Percentiles rank a stretch among this genome's conserved stretches.
Evolutionary conservation across 2,113 vertebrate genomes (phyloP).

Genomic region (Oxygymnocypris stewartii): DNA sequence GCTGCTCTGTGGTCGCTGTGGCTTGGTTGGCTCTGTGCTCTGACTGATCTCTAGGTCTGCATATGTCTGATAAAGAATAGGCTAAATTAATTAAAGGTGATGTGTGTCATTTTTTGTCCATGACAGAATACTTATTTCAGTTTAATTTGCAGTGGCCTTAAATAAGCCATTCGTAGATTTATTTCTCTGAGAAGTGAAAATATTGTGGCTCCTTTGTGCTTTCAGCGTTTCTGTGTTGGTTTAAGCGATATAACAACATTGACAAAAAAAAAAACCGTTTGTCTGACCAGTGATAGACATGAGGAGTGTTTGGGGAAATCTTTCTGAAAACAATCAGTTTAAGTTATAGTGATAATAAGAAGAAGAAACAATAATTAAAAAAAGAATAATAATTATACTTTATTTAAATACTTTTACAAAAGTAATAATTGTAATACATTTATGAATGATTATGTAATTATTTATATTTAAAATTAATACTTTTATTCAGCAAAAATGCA

Average conservation of each 20-base stretch:
- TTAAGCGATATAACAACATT: neutral
- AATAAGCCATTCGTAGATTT: neutral
- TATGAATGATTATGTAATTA: neutral
- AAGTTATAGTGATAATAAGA: too few species aligned
- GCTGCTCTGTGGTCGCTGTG: conserved; percentile 24
- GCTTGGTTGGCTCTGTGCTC: neutral
- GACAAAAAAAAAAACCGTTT: neutral
- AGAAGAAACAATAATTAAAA: too few species aligned
- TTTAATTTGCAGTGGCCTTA: neutral
- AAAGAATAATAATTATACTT: too few species aligned
- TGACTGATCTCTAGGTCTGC: conserved; percentile 26
- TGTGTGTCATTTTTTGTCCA: neutral
- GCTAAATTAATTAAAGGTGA: conserved; percentile 21
- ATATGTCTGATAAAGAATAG: conserved; percentile 26
- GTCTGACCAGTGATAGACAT: neutral
- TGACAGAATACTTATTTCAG: neutral
- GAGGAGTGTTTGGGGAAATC: neutral
- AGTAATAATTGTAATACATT: neutral
- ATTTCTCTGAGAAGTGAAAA: neutral
- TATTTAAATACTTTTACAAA: too few species aligned
- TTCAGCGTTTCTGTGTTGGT: neutral
- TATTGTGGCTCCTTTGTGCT: neutral
- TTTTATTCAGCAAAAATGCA: neutral
- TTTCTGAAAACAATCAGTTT: neutral
- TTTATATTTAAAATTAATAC: neutral